Evolutionary conservation across 2,888 invertebrate species (phyloP).

Genomic region (Drosophila macrospina): DNA sequence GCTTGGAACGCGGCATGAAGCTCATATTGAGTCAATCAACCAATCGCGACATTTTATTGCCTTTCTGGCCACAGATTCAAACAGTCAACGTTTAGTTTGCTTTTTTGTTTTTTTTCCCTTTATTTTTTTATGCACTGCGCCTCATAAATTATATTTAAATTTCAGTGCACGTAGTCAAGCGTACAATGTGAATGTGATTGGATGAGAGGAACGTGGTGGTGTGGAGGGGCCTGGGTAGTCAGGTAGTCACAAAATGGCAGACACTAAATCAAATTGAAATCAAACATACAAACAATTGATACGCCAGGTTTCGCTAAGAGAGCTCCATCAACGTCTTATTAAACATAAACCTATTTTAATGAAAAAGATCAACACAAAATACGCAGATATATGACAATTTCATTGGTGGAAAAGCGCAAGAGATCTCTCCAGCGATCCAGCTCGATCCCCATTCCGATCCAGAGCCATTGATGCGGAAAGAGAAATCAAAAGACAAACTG

Average conservation of each 20-base stretch:
- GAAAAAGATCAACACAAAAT: conserved; percentile 62
- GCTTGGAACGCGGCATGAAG: conserved; percentile 23
- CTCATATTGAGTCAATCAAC: conserved; percentile 61
- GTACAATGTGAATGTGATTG: conserved; percentile 57
- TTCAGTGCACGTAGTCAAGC: conserved; percentile 74
- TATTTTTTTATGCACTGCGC: conserved; percentile 59
- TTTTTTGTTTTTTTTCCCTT: neutral
- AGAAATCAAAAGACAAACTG: conserved; percentile 51
- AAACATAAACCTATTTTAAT: conserved; percentile 73
- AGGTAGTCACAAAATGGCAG: conserved; percentile 71
- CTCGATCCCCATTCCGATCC: conserved; percentile 37
- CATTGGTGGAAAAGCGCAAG: conserved; percentile 27
- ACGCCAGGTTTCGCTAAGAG: conserved; percentile 8
- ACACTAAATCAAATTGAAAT: conserved; percentile 72
- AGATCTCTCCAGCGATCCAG: conserved; percentile 31
- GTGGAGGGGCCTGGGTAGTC: conserved; percentile 1
- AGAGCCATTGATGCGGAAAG: conserved; percentile 56
- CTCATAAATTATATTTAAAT: conserved; percentile 79
- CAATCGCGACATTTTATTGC: conserved; percentile 79
- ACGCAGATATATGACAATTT: conserved; percentile 42
- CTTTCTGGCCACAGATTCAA: conserved; percentile 24
- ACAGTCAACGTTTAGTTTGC: conserved; percentile 17
- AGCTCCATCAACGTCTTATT: conserved; percentile 67
- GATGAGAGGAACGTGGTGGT: neutral
- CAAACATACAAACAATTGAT: conserved; percentile 38